Evolutionary conservation across 2,113 vertebrate genomes (phyloP), one percentile per base, ranked within the genome.

Genomic region (Semicossyphus pulcher): DNA sequence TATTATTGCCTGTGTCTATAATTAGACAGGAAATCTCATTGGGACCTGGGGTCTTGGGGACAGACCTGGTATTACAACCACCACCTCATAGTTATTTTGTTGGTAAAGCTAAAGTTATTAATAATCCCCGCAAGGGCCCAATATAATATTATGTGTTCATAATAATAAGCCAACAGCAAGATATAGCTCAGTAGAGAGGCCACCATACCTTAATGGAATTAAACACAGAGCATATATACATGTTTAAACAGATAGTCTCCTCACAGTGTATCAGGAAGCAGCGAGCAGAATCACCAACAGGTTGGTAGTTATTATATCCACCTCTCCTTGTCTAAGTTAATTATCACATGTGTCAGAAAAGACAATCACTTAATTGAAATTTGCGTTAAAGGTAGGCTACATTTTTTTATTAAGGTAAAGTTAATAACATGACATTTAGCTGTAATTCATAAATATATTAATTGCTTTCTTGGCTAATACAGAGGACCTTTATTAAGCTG

Each of bases 321-420:
- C n/a, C 12, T 56, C 25, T 52, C 63, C 14, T 25, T 76, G 62
- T 64, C 36, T 53, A 48, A 72, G 83, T 84, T 5, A 75, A 72
- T 72, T 79, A 53, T 56, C 37, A 47, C 25, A 51, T 51, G 37
- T 28, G 64, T 78, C 61, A 66, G 31, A 54, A 64, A 63, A 80
- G 58, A 62, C 41, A 56, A 66, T 75, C 48, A 37, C 47, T 26
- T 69, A 70, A 84, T 64, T 67, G 18, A 77, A 72, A 84, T 64
- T 60, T 56, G 64, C 42, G 68, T 3, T 59, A 28, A 78, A 82
- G 77, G 76, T 83, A n/a, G n/a, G n/a, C n/a, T n/a, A n/a, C 28
- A 65, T 9, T 65, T 81, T 63, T 68, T 59, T 11, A 53, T 64
- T 65, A 63, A 54, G 47, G 53, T 72, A 49, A 74, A 77, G 80